phyloP scores from a whole-genome alignment of 2,113 vertebrate genomes.

The Megaleporinus macrocephalus region DNA sequence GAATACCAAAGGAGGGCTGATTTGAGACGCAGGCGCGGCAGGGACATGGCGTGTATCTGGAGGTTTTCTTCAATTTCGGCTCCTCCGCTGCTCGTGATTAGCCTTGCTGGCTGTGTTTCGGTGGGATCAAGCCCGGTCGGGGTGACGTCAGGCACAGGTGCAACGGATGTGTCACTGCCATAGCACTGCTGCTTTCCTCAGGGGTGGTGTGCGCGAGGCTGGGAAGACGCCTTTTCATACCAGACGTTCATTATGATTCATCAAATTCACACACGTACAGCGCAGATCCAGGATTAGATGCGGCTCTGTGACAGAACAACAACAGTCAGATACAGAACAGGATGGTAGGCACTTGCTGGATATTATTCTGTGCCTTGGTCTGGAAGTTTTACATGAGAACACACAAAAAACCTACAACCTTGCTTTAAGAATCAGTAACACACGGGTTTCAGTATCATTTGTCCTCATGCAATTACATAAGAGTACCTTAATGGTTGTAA shows the following conservation, averaged over 20 bases:
- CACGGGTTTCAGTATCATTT: no score
- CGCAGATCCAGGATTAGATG: neutral
- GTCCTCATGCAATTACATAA: no score
- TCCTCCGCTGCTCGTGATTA: neutral
- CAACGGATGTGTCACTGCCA: neutral
- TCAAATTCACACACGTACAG: neutral
- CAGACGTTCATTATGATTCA: neutral
- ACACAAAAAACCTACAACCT: neutral
- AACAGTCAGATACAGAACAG: no score
- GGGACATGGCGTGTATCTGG: neutral
- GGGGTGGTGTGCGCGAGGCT: neutral
- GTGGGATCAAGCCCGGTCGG: neutral
- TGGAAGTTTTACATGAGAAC: neutral
- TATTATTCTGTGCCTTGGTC: neutral
- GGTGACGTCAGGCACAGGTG: neutral
- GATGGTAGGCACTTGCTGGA: neutral
- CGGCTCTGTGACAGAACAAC: neutral
- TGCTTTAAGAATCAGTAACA: no score
- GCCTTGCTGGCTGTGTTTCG: neutral
- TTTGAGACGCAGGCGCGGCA: neutral
- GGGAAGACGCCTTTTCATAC: no score
- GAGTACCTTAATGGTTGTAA: no score
- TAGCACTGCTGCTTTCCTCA: no score
- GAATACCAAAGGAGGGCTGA: no score
- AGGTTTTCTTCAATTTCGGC: neutral